Conservation (phyloP, 2,888 invertebrate species). For the Therioaphis trifolii region DNA sequence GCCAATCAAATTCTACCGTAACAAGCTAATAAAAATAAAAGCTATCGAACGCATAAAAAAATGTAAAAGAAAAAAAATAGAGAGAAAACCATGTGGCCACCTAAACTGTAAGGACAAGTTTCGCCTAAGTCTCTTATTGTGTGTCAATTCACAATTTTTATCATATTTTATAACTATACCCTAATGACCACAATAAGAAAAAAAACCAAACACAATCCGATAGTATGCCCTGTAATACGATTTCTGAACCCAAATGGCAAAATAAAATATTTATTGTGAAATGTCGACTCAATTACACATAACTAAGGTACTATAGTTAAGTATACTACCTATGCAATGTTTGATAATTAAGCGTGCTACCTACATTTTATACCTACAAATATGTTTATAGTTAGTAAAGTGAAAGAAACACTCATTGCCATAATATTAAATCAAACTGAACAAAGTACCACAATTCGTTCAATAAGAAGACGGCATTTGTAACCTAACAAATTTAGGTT, state of each 20-base stretch:
- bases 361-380: too few species aligned
- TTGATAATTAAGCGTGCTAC: too few species aligned
- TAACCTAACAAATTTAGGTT: too few species aligned
- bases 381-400: too few species aligned
- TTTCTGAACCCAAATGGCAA: slow-evolving; percentile 11
- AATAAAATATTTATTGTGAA: not conserved
- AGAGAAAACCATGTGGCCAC: slow-evolving; percentile 15
- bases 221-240: slow-evolving; percentile 32
- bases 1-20: slow-evolving; percentile 62
- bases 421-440: too few species aligned
- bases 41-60: slow-evolving; percentile 57
- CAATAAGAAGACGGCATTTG: too few species aligned
- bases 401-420: too few species aligned
- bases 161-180: not conserved
- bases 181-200: not conserved
- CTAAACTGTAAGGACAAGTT: not conserved
- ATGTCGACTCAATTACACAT: not conserved
- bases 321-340: too few species aligned
- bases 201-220: not conserved
- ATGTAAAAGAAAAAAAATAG: not conserved
- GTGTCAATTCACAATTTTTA: not conserved
- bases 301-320: too few species aligned
- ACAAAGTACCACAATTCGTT: too few species aligned
- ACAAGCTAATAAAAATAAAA: slow-evolving; percentile 61
- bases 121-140: not conserved